A percentile compares a stretch with the other conserved stretches of the same genome.
These are phyloP conservation scores for Connochaetes taurinus DNA, from an alignment of 2,113 vertebrate species.

Conservation along the genomic window DNA sequence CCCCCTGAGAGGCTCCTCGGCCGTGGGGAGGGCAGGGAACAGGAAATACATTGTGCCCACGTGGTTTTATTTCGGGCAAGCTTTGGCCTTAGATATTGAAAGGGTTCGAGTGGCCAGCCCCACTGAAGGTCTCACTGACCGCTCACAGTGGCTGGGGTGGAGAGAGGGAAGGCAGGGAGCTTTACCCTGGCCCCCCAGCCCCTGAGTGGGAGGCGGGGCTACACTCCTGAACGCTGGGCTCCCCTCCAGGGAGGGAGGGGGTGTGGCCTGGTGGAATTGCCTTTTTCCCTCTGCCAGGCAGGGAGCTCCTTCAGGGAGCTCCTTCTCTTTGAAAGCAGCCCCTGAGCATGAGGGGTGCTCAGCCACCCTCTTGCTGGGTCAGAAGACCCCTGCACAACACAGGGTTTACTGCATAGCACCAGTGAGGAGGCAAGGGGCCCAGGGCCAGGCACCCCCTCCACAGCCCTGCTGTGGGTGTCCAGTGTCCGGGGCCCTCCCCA, in stretches of 20 bases:
- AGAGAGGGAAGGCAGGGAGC: too few relatives aligned
- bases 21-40: accelerated
- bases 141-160: not conserved
- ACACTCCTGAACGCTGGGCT: accelerated
- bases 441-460: not conserved
- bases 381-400: not conserved
- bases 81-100: accelerated
- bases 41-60: accelerated
- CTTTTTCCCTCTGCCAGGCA: not conserved
- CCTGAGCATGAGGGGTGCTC: not conserved
- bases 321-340: not conserved
- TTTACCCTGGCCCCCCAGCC: not conserved
- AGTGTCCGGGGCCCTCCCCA: accelerated
- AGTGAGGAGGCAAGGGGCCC: not conserved
- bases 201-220: not conserved
- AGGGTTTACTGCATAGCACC: accelerated
- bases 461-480: accelerated
- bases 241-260: accelerated
- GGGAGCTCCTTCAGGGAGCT: not conserved
- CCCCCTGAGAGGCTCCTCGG: not conserved
- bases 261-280: not conserved
- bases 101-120: too few relatives aligned
- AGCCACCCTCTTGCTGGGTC: not conserved
- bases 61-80: not conserved
- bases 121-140: not conserved